These are phyloP conservation scores for Sebastes kiyomatsui DNA, from an alignment of 2,797 vertebrate species.

Conservation along the genomic window DNA sequence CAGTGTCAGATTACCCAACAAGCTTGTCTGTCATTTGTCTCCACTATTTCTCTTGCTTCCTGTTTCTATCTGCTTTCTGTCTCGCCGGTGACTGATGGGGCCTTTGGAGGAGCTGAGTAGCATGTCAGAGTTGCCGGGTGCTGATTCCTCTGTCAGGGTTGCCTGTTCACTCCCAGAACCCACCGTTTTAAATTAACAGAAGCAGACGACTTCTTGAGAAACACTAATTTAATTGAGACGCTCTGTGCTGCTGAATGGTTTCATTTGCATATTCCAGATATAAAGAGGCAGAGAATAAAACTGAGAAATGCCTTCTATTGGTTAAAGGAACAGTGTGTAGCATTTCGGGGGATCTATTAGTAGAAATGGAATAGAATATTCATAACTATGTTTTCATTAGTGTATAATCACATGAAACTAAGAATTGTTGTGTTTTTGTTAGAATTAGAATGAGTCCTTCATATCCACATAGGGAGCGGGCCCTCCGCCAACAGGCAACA, in stretches of 20 bases:
- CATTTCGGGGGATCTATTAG: not conserved
- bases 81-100: constrained; percentile 59
- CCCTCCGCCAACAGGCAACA: no score
- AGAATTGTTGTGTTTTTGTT: no score
- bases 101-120: constrained; percentile 25
- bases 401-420: not conserved
- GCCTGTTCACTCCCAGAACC: constrained; percentile 10
- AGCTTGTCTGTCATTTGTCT: constrained; percentile 67
- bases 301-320: not conserved
- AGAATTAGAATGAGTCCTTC: no score
- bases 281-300: not conserved
- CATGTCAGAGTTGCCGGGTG: constrained; percentile 33
- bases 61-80: constrained; percentile 72
- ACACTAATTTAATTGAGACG: constrained; percentile 56
- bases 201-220: constrained; percentile 27
- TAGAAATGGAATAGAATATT: no score
- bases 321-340: not conserved
- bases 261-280: constrained; percentile 39
- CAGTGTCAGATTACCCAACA: constrained; percentile 65
- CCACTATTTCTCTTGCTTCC: constrained; percentile 40
- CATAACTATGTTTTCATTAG: not conserved
- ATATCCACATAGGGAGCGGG: no score
- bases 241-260: not conserved
- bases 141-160: constrained; percentile 45
- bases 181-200: constrained; percentile 4